phyloP scores from a whole-genome alignment of 2,888 invertebrate genomes.

The Apamea sordens region DNA sequence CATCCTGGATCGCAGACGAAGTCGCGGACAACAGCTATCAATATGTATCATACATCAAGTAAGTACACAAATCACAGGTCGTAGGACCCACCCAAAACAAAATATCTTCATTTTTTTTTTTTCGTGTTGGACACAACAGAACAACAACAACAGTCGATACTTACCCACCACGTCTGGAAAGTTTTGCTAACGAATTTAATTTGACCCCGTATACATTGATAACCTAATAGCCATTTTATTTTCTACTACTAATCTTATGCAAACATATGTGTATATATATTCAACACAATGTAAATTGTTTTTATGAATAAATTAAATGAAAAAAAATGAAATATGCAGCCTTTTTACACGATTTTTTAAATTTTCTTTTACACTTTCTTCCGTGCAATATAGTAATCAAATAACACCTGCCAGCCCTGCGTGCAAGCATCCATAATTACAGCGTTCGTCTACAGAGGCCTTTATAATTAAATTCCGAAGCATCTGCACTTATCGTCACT shows the following conservation, averaged over 20 bases:
- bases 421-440: conserved; percentile 72
- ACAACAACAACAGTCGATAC: too few species aligned
- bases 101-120: background rate
- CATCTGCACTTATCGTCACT: conserved; percentile 80
- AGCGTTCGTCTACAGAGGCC: conserved; percentile 65
- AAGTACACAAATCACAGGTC: background rate
- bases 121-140: too few species aligned
- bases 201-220: background rate
- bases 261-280: too few species aligned
- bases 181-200: background rate
- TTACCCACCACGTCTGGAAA: background rate
- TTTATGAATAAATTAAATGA: too few species aligned
- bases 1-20: too few species aligned
- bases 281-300: too few species aligned
- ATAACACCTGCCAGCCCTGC: conserved; percentile 50
- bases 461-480: conserved; percentile 78
- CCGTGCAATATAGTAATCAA: conserved; percentile 41
- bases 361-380: conserved; percentile 5
- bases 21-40: background rate
- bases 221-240: background rate
- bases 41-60: background rate
- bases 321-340: background rate
- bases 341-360: background rate
- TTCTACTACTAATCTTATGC: too few species aligned
- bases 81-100: background rate